A percentile compares a stretch with the other conserved stretches of the same genome.
These are phyloP conservation scores for Protobothrops flavoviridis DNA, from an alignment of 2,113 vertebrate genomes.

Conservation along the genomic window DNA sequence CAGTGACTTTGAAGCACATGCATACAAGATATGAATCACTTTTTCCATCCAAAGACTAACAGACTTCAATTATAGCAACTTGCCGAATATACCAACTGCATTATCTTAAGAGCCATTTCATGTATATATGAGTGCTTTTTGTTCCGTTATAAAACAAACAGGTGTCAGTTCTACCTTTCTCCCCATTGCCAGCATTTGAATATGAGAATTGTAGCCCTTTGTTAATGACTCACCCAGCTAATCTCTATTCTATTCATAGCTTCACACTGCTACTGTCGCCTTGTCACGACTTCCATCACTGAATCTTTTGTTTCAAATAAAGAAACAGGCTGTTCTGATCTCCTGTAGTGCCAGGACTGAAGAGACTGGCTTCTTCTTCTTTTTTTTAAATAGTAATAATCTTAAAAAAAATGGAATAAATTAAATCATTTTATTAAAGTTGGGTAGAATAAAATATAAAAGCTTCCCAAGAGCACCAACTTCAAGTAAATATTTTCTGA, in stretches of 20 bases:
- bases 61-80: not conserved
- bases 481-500: not conserved
- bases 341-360: not conserved
- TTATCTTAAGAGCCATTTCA: conserved; percentile 5
- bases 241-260: conserved; percentile 21
- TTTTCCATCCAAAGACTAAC: not conserved
- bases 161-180: not conserved
- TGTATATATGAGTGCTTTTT: not conserved
- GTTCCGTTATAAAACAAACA: conserved; percentile 26
- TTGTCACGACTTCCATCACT: not conserved
- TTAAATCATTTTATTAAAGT: not conserved
- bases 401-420: not conserved
- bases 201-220: not conserved
- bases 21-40: not conserved
- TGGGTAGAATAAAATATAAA: not conserved
- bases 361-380: not conserved
- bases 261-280: not conserved
- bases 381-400: not conserved
- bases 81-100: not conserved
- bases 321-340: not conserved
- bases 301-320: not conserved
- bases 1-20: not conserved
- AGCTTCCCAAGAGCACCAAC: not conserved
- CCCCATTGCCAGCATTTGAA: not conserved
- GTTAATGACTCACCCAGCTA: conserved; percentile 5